Base-by-base conservation (phyloP, 2,113 vertebrate species). In the Rhinoderma darwinii region DNA sequence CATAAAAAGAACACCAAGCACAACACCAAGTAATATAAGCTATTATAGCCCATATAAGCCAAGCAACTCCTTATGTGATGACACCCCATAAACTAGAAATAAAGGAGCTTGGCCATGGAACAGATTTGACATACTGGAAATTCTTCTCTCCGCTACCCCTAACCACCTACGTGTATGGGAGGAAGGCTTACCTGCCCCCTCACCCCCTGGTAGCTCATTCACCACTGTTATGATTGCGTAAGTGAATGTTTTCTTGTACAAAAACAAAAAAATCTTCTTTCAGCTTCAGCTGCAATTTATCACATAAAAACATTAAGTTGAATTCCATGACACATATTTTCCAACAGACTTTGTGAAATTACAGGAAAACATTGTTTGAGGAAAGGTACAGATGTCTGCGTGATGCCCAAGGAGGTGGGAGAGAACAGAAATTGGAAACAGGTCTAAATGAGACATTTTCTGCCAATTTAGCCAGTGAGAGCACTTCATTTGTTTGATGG, bases 371-470 rank as follows among this genome's bases (percentile, higher is more conserved):
- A 66, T 41, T 27, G 59, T 82, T 80, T 54, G 32, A 10, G 56
- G 44, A 66, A 82, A 81, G 59, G 79, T 66, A 82, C 59, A 66
- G 41, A 59, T 44, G 59, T 20, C 79, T 44, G 79, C 56, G 15
- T 84, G 70, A 75, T 84, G n/a, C 72, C 50, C 22, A 76, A 20
- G 37, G 72, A 84, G 32, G 51, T 84, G 70, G 82, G 47, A 61
- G 41, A 30, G 72, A 56, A 75, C 35, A 84, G 70, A 61, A 76
- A 76, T 84, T 59, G 70, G 68, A 74, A 74, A 43, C 22, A 0
- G 22, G 50, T 56, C 70, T 84, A 75, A 74, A 84, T 84, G 61
- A 84, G 51, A 56, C 9, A 61, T 84, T 73, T 84, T 84, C 72
- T 27, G 51, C 35, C 83, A 84, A 61, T 75, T 84, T 84, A 75